Conservation (phyloP, 2,113 vertebrate species). For the Anthoscopus minutus region DNA sequence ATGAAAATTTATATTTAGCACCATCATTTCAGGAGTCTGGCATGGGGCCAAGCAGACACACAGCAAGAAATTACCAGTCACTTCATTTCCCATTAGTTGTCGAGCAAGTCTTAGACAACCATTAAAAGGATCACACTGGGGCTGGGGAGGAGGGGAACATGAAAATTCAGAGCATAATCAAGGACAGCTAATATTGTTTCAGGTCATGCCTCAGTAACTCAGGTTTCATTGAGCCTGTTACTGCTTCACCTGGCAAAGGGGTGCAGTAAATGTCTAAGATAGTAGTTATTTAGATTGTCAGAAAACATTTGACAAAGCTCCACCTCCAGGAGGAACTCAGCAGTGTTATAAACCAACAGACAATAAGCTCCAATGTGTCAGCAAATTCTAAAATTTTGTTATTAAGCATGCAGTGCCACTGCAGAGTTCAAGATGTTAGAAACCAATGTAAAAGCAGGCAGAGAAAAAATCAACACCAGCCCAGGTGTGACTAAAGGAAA, state of each 20-base stretch:
- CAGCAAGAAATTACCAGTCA: constrained; percentile 44
- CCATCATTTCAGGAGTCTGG: constrained; percentile 35
- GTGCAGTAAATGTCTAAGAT: constrained; percentile 33
- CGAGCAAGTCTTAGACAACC: constrained; percentile 46
- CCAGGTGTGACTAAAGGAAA: not conserved
- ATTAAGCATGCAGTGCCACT: not conserved
- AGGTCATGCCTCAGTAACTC: constrained; percentile 57
- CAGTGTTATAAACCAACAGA: not conserved
- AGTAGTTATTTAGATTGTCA: constrained; percentile 38
- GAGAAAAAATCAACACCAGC: not conserved
- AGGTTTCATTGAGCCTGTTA: constrained; percentile 29
- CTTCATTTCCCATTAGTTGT: constrained; percentile 61
- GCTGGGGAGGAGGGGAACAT: constrained; percentile 5
- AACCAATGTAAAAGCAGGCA: not conserved
- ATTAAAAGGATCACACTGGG: constrained; percentile 45
- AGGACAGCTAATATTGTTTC: constrained; percentile 54
- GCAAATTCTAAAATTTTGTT: constrained; percentile 4
- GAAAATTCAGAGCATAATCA: constrained; percentile 53
- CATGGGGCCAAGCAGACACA: constrained; percentile 16
- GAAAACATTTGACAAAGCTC: constrained; percentile 15
- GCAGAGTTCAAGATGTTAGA: not conserved
- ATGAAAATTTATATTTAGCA: constrained; percentile 58
- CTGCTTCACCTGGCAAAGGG: not conserved
- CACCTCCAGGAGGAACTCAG: not conserved
- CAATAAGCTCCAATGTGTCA: not conserved